phyloP scores from a whole-genome alignment of 2,888 invertebrate species.

The Ophion obscuratus region DNA sequence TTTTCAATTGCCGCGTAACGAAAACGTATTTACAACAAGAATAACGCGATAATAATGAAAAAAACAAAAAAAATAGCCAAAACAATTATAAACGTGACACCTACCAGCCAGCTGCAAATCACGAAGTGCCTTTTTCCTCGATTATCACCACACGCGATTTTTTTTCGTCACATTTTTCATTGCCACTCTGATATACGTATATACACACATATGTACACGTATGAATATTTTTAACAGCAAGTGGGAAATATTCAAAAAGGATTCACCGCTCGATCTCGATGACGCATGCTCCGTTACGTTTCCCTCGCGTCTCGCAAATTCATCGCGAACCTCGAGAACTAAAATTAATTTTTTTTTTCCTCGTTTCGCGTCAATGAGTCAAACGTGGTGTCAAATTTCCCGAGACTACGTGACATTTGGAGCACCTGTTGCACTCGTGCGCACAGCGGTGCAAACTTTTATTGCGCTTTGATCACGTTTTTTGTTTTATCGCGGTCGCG shows the following conservation, averaged over 20 bases:
- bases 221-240: neutral
- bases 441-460: neutral
- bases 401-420: slow-evolving; percentile 48
- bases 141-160: neutral
- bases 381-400: slow-evolving; percentile 16
- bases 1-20: neutral
- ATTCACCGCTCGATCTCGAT: neutral
- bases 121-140: neutral
- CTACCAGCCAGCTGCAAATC: neutral
- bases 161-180: slow-evolving; percentile 23
- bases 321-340: neutral
- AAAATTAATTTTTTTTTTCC: neutral
- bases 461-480: neutral
- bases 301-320: neutral
- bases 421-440: slow-evolving; percentile 66
- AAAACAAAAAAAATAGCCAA: neutral
- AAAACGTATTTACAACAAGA: neutral
- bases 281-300: neutral
- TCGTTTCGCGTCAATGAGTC: neutral
- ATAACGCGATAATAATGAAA: neutral
- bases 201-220: neutral
- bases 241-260: slow-evolving; percentile 1
- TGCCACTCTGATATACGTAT: neutral
- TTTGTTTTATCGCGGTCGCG: neutral
- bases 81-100: neutral